Conservation (phyloP, 2,113 vertebrate genomes). For the Dolichotis patagonum region DNA sequence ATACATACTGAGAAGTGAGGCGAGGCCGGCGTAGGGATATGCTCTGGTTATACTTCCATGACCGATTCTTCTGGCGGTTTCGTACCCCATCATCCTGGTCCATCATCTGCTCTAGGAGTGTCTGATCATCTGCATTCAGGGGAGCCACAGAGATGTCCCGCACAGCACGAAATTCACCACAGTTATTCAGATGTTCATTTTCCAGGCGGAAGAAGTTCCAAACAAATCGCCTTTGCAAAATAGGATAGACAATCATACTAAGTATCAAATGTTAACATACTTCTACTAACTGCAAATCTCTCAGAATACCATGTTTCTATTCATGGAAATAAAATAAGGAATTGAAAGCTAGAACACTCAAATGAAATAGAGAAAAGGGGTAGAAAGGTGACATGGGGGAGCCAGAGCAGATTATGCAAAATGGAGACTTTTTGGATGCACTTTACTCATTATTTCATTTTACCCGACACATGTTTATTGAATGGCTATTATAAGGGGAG, state of each 20-base stretch:
- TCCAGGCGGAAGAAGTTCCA: slow-evolving; percentile 99
- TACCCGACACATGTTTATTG: not conserved
- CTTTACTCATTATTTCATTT: slow-evolving; percentile 14
- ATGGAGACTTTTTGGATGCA: not conserved
- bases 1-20: slow-evolving; percentile 93
- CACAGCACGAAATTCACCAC: slow-evolving; percentile 98
- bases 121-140: slow-evolving; percentile 98
- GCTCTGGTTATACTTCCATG: slow-evolving; percentile 95
- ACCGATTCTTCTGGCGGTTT: slow-evolving; percentile 96
- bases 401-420: not conserved
- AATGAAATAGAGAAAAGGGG: not conserved
- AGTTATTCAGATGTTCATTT: slow-evolving; percentile 99
- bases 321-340: slow-evolving; percentile 38
- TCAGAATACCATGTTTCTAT: not conserved
- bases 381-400: not conserved
- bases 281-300: not conserved
- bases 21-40: slow-evolving; percentile 93
- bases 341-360: not conserved
- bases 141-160: slow-evolving; percentile 98
- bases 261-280: slow-evolving; percentile 14
- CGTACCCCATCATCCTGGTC: slow-evolving; percentile 98
- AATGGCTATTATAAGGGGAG: not conserved
- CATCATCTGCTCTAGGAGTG: slow-evolving; percentile 99
- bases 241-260: not conserved
- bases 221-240: slow-evolving; percentile 93